Evolutionary conservation across 1,140 invertebrate genomes (phyloP), one percentile per base, ranked within the genome.

Genomic region (Drosophila kepulauana): DNA sequence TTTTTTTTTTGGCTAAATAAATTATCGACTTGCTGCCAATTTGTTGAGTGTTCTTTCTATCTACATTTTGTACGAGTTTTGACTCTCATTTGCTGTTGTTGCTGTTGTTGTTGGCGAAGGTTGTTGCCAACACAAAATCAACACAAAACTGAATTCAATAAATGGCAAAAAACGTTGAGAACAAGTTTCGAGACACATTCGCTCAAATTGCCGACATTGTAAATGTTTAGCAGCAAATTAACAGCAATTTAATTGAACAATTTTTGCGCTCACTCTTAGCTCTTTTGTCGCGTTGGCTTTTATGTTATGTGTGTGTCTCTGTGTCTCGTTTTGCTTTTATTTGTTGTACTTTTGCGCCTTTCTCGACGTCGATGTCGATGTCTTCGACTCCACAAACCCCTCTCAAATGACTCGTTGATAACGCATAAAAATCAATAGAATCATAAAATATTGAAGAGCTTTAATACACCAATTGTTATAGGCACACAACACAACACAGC

Each of bases 161-260:
- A 85, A 85, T 80, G 77, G 78, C 77, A 43, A 72, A 25, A 66
- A 72, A 67, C 51, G 67, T 16, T 52, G 65, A 77, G 72, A 86
- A 82, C 79, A 79, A 82, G 84, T 79, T 88, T 88, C 68, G 35
- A 69, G 33, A 52, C 46, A 61, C 11, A 72, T 54, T 38, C 57
- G 10, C 48, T 68, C 49, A 43, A 74, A 57, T 74, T 68, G 57
- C 38, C 61, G 67, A 82, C 79, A 82, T 85, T 82, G 82, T 79
- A 86, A 86, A 87, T 82, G 79, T 86, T 81, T 86, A 86, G 82
- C 82, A 79, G 71, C 69, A 87, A 86, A 88, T 86, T 86, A 86
- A 86, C 76, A 87, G 68, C 84, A 82, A 70, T 86, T 87, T 82
- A 88, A 86, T 87, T 76, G 75, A 75, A 79, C 62, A 56, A 78